Evolutionary conservation across 2,113 vertebrate species (phyloP), one percentile per base, ranked within the genome.

Genomic region (Microtus richardsoni): DNA sequence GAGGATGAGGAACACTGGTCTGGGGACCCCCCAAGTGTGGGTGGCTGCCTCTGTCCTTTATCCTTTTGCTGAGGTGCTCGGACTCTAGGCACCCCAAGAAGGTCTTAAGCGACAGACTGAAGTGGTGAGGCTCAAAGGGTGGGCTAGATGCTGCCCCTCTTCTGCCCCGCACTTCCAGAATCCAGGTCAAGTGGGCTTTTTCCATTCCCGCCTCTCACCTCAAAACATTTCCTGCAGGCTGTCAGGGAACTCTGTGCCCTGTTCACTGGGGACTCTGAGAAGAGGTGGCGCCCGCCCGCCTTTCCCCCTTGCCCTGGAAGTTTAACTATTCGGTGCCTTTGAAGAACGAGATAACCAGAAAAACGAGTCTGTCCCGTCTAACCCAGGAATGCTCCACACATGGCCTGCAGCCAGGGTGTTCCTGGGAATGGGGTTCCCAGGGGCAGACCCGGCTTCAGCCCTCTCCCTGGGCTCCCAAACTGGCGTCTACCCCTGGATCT

Each of bases 341-440:
- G 97, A 97, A 98, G 95, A 98, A 95, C 96, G 96, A 98, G 88
- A 93, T 91, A 95, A 97, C 98, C 97, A 96, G 98, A 98, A 98
- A 97, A 98, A 98, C 98, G 58, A 97, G 98, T 98, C 97, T 93
- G 96, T 96, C 98, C 89, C 94, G 98, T 98, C 98, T 97, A 97
- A 95, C 96, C 96, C 93, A 97, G 97, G 98, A 98, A 98, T 96
- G 97, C 98, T 96, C 70, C 98, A 97, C 94, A 96, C 96, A 97
- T 98, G 98, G 97, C 97, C 96, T 94, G 89, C 96, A 97, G 93
- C 95, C 90, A 44, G 0, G 11, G 26, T 21, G 66, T 78, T 89
- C 71, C 88, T 47, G 70, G 88, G 90, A 93, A 73, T 26, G 17
- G 47, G 71, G 60, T n/a, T 73, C 66, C 73, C 73, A 13, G 0